A percentile compares a stretch with the other conserved stretches of the same genome.
These are phyloP conservation scores for Perizoma flavofasciatum DNA, from an alignment of 2,888 invertebrate genomes.

Conservation along the genomic window DNA sequence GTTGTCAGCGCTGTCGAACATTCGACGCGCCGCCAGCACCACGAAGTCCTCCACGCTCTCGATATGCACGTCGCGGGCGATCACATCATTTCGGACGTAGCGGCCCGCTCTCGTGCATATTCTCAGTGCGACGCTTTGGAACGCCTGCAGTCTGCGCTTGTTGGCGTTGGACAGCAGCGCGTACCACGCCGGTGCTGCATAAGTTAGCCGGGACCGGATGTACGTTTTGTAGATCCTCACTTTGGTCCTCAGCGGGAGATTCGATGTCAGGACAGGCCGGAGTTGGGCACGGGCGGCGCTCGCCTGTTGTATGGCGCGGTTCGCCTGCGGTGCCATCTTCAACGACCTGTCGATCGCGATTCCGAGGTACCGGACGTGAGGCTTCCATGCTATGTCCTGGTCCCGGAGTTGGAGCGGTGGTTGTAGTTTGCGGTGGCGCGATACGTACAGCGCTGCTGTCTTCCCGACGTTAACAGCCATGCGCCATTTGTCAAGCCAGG, in stretches of 20 bases:
- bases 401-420: conserved; percentile 16
- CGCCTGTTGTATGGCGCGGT: conserved; percentile 17
- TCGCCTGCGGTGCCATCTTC: conserved; percentile 30
- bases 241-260: conserved; percentile 34
- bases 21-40: background rate
- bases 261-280: conserved; percentile 28
- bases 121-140: background rate
- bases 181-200: conserved; percentile 18
- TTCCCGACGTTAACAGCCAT: conserved; percentile 29
- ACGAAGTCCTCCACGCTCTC: conserved; percentile 13
- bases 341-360: conserved; percentile 33
- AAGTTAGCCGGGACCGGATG: conserved; percentile 27
- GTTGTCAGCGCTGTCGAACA: conserved; percentile 10
- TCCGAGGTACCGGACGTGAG: conserved; percentile 32
- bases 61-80: conserved; percentile 12
- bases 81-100: conserved; percentile 15
- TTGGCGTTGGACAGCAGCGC: background rate
- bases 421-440: background rate
- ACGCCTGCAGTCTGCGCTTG: background rate
- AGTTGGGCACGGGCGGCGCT: conserved; percentile 21
- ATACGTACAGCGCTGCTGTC: conserved; percentile 17
- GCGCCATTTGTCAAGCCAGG: conserved; percentile 14
- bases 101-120: conserved; percentile 3
- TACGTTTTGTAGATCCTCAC: conserved; percentile 35
- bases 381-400: conserved; percentile 22